Evolutionary conservation across 2,888 invertebrate species (phyloP), one percentile per base, ranked within the genome.

Genomic region (Electrophaes corylata): DNA sequence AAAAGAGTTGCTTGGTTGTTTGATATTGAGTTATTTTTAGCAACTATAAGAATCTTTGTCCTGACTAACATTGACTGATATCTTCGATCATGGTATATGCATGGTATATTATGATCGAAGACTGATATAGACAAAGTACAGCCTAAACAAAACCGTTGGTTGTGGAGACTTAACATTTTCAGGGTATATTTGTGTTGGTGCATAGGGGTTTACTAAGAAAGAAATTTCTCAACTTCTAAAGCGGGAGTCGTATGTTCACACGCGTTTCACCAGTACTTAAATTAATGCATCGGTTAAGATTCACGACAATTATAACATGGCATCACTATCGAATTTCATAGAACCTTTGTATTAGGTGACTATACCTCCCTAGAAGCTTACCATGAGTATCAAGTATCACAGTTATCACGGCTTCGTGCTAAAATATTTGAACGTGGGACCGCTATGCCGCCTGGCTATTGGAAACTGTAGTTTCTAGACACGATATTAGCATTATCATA

Each of bases 341-440:
- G 20, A 47, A n/a, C 37, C 6, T 18, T 29, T 48, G 40, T 40
- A n/a, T n/a, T n/a, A 33, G 44, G 16, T 26, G 37, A 16, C 26
- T 46, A 16, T n/a, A 26, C 53, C 33, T 47, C 46, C 47, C 31
- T 33, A 40, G 44, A 52, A 40, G 47, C 29, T 47, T 23, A 48
- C 46, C 39, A 31, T 41, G 31, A 44, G 49, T 55, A 60, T 60
- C 48, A 60, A 48, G 45, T 56, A 55, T 60, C 55, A 55, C 59
- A 55, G 59, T 50, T 63, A 57, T 57, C 56, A 57, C 52, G 19
- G 46, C 48, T 33, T 54, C 56, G 61, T 56, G 59, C 66, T 67
- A 60, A 79, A 86, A 83, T 81, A 86, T 87, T 88, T 85, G 81
- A 87, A 72, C 78, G 71, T 62, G 65, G 68, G 71, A 81, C 87